A percentile compares a stretch with the other conserved stretches of the same genome.
phyloP scores from a whole-genome alignment of 2,797 vertebrate genomes.

The Gobionotothen gibberifrons region DNA sequence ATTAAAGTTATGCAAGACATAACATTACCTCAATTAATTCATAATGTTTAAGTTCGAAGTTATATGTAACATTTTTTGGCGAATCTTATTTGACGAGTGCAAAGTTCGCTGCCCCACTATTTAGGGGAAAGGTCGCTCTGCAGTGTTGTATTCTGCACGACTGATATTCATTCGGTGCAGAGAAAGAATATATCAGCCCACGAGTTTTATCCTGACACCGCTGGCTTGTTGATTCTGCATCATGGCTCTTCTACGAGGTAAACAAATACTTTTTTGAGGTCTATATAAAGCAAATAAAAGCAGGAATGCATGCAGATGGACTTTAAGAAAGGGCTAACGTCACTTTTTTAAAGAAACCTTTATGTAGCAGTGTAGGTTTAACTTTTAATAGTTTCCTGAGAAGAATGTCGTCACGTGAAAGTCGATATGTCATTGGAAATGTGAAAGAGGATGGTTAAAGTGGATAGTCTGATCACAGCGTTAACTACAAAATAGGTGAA shows the following conservation, averaged over 20 bases:
- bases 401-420: background rate
- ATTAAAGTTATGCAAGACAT: accelerated
- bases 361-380: background rate
- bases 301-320: no score
- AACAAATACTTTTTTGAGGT: conserved; percentile 19
- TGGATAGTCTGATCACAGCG: background rate
- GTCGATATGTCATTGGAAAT: background rate
- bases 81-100: conserved; percentile 50
- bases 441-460: background rate
- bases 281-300: background rate
- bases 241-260: conserved; percentile 86
- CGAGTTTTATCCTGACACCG: conserved; percentile 18
- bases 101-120: conserved; percentile 12
- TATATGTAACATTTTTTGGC: conserved; percentile 5
- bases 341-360: accelerated
- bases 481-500: conserved; percentile 35
- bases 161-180: background rate
- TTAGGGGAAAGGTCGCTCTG: conserved; percentile 75
- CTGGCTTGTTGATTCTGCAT: conserved; percentile 18
- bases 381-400: background rate
- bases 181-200: background rate
- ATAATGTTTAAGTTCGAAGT: accelerated
- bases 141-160: background rate
- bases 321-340: background rate
- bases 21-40: accelerated